phyloP scores from a whole-genome alignment of 2,797 vertebrate species.

The Gadopsis bispinosus region DNA sequence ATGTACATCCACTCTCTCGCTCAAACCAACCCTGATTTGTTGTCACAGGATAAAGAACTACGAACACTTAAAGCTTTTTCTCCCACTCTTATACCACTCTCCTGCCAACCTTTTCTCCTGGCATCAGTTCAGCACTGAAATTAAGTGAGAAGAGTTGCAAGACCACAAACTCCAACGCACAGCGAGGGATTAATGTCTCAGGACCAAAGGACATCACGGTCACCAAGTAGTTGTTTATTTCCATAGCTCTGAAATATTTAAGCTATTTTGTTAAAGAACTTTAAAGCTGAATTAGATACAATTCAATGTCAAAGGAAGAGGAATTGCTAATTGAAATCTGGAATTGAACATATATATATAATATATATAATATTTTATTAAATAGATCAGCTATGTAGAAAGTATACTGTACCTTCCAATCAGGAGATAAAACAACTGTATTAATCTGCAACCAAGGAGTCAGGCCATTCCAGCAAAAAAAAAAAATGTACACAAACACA shows the following conservation, averaged over 20 bases:
- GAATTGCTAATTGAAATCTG: not conserved
- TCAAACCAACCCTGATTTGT: slow-evolving; percentile 3
- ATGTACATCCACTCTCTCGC: not conserved
- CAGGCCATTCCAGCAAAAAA: not conserved
- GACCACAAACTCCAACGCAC: slow-evolving; percentile 20
- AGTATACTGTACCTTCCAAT: not conserved
- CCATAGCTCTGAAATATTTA: slow-evolving; percentile 9
- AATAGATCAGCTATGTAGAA: not conserved
- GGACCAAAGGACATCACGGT: slow-evolving; percentile 31
- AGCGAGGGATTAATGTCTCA: slow-evolving; percentile 44
- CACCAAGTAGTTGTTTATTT: slow-evolving; percentile 20
- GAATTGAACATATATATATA: not conserved
- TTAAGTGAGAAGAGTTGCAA: slow-evolving; percentile 37
- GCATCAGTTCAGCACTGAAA: slow-evolving; percentile 46
- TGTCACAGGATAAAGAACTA: slow-evolving; percentile 34
- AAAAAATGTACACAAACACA: not conserved
- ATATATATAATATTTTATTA: not conserved
- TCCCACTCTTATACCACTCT: not conserved
- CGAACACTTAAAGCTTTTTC: not conserved
- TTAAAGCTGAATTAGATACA: not conserved
- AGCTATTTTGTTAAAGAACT: not conserved
- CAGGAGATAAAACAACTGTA: not conserved
- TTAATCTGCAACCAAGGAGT: not conserved
- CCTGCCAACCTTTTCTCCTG: slow-evolving; percentile 50
- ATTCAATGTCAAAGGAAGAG: not conserved